These are phyloP conservation scores for Pogonomyrmex californicus DNA, from an alignment of 1,140 invertebrate genomes.

Conservation along the genomic window DNA sequence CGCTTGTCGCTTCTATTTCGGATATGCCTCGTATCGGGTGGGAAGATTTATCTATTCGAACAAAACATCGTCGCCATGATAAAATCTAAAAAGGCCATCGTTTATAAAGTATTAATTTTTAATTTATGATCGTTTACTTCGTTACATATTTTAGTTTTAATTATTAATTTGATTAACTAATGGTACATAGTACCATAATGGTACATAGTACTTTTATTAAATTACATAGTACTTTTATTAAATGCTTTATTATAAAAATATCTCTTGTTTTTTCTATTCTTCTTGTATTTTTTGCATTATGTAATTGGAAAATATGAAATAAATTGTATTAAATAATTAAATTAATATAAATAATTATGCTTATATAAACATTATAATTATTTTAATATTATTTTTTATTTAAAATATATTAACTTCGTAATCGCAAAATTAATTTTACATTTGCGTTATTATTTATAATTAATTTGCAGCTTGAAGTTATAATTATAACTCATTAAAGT, in stretches of 20 bases:
- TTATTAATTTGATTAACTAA: constrained; percentile 6
- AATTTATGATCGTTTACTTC: background rate
- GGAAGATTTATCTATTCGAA: constrained; percentile 36
- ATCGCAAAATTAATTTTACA: background rate
- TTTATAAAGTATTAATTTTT: constrained; percentile 33
- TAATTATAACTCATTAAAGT: background rate
- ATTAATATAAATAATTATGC: background rate
- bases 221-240: background rate
- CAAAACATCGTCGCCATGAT: constrained; percentile 37
- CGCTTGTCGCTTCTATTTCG: constrained; percentile 44
- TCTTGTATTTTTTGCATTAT: background rate
- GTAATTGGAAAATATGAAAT: background rate
- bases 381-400: background rate
- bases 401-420: background rate
- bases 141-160: background rate
- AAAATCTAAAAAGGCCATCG: constrained; percentile 51
- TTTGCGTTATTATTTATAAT: background rate
- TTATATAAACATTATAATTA: background rate
- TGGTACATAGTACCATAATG: background rate
- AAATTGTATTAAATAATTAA: background rate
- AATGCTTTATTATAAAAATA: background rate
- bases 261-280: background rate
- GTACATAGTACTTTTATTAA: background rate
- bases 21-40: constrained; percentile 4
- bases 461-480: background rate